Percentiles rank a stretch among this genome's conserved stretches.
Conservation (phyloP, 2,113 vertebrate genomes). For the Lipophrys pholis region DNA sequence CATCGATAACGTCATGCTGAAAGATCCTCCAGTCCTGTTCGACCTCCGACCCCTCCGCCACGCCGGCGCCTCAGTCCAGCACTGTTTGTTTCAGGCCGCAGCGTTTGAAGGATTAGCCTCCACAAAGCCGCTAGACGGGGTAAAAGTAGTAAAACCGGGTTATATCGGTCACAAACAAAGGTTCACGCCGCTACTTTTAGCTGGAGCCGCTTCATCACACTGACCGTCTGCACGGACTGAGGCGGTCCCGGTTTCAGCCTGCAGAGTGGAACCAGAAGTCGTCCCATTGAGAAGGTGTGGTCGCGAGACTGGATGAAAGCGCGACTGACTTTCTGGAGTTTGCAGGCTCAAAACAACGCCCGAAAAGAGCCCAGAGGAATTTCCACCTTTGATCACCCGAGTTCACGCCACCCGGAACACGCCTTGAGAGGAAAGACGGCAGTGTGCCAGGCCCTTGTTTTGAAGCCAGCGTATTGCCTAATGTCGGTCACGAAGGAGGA, state of each 20-base stretch:
- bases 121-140: conserved; percentile 47
- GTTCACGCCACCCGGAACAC: not conserved
- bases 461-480: no score
- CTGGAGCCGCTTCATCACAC: not conserved
- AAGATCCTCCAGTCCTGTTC: no score
- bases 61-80: no score
- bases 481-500: not conserved
- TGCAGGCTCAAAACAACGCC: no score
- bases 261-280: no score
- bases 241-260: not conserved
- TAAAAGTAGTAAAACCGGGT: conserved; percentile 52
- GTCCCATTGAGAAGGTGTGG: conserved; percentile 24
- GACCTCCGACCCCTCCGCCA: no score
- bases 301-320: not conserved
- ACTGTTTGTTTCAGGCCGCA: not conserved
- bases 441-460: not conserved
- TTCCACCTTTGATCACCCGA: not conserved
- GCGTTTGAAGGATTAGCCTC: conserved; percentile 46
- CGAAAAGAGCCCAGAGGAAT: no score
- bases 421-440: not conserved
- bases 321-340: no score
- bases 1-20: no score
- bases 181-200: not conserved
- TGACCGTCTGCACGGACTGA: not conserved
- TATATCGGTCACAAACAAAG: conserved; percentile 18